A percentile compares a stretch with the other conserved stretches of the same genome.
phyloP scores from a whole-genome alignment of 2,888 invertebrate genomes.

The Drosophila helvetica region DNA sequence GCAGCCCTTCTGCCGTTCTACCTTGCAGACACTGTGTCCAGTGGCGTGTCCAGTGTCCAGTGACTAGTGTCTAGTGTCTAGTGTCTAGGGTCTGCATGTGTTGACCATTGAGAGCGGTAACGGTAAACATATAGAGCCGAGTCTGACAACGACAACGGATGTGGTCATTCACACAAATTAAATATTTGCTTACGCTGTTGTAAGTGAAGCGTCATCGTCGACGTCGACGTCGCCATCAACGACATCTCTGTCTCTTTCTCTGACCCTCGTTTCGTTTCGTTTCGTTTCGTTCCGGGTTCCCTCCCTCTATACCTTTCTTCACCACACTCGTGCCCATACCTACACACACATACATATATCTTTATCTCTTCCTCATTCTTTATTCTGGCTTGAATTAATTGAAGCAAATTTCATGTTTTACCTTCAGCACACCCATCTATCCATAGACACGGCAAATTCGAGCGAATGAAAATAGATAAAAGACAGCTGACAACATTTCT shows the following conservation, averaged over 20 bases:
- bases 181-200: conserved; percentile 58
- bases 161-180: conserved; percentile 63
- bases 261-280: conserved; percentile 5
- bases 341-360: not conserved
- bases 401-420: conserved; percentile 36
- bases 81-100: conserved; percentile 17
- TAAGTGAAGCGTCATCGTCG: conserved; percentile 45
- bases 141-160: conserved; percentile 45
- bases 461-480: conserved; percentile 17
- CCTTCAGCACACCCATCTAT: not conserved
- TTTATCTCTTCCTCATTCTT: not conserved
- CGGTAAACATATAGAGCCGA: conserved; percentile 48
- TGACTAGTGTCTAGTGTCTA: conserved; percentile 7
- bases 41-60: conserved; percentile 10
- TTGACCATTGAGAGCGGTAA: conserved; percentile 36
- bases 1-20: no score
- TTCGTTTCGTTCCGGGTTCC: not conserved
- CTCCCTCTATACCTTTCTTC: not conserved
- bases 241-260: conserved; percentile 5
- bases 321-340: not conserved
- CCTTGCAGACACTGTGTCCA: not conserved
- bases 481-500: conserved; percentile 17
- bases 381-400: conserved; percentile 51
- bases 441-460: not conserved
- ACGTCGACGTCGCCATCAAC: conserved; percentile 24